These are phyloP conservation scores for Eulemur mongoz DNA, from an alignment of 2,797 vertebrate species.

Conservation along the genomic window DNA sequence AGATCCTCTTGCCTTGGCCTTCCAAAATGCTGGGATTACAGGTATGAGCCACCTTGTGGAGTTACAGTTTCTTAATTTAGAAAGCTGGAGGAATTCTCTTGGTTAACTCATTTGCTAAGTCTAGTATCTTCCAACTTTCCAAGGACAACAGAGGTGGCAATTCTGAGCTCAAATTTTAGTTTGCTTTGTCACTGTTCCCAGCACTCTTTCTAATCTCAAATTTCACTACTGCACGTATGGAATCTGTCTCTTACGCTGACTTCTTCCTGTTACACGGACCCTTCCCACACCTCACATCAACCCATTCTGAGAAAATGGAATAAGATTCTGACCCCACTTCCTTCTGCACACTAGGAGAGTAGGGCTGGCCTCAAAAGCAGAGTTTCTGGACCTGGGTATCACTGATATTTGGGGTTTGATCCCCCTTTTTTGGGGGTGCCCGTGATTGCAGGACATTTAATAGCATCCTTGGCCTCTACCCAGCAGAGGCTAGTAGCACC, in stretches of 20 bases:
- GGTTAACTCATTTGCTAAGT: background rate
- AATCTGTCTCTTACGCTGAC: background rate
- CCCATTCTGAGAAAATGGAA: background rate
- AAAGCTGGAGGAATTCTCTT: background rate
- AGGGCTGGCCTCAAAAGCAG: background rate
- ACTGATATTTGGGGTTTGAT: background rate
- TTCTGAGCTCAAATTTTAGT: background rate
- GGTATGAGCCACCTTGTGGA: background rate
- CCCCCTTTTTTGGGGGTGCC: too few species aligned
- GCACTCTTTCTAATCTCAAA: background rate
- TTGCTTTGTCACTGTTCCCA: background rate
- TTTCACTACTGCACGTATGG: background rate
- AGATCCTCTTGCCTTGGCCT: background rate
- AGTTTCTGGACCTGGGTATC: background rate
- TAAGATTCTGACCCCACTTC: background rate
- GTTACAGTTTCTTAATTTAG: background rate
- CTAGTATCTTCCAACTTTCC: background rate
- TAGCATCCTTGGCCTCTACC: background rate
- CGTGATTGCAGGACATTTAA: fast-evolving
- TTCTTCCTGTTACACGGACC: background rate
- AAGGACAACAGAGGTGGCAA: background rate
- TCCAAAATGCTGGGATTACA: background rate
- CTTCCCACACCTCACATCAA: background rate
- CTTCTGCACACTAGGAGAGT: background rate
- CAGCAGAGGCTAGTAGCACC: background rate